These are phyloP conservation scores for Cardiocondyla obscurior DNA, from an alignment of 1,140 invertebrate genomes.

Conservation along the genomic window DNA sequence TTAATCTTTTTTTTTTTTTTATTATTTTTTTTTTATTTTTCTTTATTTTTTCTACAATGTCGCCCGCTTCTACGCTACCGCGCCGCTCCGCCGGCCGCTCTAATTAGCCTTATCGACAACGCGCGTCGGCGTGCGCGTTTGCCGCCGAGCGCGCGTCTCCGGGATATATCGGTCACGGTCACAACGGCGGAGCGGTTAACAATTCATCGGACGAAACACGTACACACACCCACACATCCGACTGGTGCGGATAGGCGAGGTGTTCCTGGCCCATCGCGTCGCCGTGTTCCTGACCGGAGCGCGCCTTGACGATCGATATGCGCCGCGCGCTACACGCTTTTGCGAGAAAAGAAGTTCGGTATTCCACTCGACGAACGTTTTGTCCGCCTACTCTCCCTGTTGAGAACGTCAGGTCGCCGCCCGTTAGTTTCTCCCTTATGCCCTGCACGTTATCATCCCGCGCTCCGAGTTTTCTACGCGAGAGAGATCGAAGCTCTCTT, in stretches of 20 bases:
- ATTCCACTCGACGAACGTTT: not conserved
- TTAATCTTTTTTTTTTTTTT: not conserved
- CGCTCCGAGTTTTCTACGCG: not conserved
- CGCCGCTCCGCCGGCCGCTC: not conserved
- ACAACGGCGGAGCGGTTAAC: slow-evolving; percentile 49
- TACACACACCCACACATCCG: not conserved
- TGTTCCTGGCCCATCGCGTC: slow-evolving; percentile 30
- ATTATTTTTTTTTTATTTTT: no score
- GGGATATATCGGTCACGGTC: slow-evolving; percentile 56
- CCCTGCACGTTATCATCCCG: not conserved
- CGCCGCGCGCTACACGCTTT: slow-evolving; percentile 28
- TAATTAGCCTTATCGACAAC: slow-evolving; percentile 42
- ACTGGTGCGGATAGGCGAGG: not conserved
- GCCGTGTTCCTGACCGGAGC: slow-evolving; percentile 45
- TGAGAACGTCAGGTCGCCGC: slow-evolving; percentile 13
- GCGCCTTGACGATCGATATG: slow-evolving; percentile 46
- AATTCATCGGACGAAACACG: slow-evolving; percentile 39
- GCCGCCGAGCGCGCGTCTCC: slow-evolving; percentile 28
- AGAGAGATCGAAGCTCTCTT: not conserved
- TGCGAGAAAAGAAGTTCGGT: slow-evolving; percentile 30
- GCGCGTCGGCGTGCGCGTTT: slow-evolving; percentile 4
- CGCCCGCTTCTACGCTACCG: no score
- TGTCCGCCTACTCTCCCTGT: not conserved
- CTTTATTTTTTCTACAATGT: no score
- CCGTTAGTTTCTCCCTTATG: not conserved